These are phyloP conservation scores for Helleia helle DNA, from an alignment of 2,888 invertebrate species.

Conservation along the genomic window DNA sequence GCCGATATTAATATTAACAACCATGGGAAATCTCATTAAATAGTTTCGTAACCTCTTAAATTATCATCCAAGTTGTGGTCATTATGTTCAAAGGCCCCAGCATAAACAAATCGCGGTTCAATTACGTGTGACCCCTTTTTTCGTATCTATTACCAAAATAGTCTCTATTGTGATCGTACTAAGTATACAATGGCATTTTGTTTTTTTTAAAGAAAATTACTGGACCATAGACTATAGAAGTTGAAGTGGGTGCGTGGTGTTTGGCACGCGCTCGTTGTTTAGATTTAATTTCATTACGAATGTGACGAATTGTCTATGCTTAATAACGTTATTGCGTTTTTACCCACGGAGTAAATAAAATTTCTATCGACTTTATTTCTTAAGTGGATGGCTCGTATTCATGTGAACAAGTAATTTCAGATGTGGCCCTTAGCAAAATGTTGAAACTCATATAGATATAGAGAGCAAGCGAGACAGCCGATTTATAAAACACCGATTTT, in stretches of 20 bases:
- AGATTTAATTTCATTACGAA: constrained; percentile 59
- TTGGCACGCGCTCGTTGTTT: constrained; percentile 55
- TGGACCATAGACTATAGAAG: not conserved
- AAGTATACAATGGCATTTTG: not conserved
- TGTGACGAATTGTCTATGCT: constrained; percentile 34
- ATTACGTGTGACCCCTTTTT: constrained; percentile 50
- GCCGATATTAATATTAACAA: constrained; percentile 12
- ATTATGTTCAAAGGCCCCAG: constrained; percentile 34
- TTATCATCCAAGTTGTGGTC: constrained; percentile 31
- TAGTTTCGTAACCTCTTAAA: constrained; percentile 22
- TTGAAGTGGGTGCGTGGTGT: constrained; percentile 46
- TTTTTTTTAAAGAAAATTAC: constrained; percentile 28
- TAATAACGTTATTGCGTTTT: constrained; percentile 14
- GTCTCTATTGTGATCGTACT: constrained; percentile 1
- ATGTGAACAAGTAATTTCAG: too few relatives aligned
- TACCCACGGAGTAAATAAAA: not conserved
- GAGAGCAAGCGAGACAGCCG: too few relatives aligned
- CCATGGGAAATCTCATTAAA: constrained; percentile 24
- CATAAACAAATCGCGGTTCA: constrained; percentile 49
- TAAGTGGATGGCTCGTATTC: too few relatives aligned
- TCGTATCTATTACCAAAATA: not conserved
- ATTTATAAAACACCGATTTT: too few relatives aligned
- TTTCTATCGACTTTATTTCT: too few relatives aligned
- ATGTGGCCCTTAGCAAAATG: too few relatives aligned
- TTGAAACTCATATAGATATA: too few relatives aligned